Evolutionary conservation across 2,797 vertebrate genomes (phyloP).

Genomic region (Anas capensis): DNA sequence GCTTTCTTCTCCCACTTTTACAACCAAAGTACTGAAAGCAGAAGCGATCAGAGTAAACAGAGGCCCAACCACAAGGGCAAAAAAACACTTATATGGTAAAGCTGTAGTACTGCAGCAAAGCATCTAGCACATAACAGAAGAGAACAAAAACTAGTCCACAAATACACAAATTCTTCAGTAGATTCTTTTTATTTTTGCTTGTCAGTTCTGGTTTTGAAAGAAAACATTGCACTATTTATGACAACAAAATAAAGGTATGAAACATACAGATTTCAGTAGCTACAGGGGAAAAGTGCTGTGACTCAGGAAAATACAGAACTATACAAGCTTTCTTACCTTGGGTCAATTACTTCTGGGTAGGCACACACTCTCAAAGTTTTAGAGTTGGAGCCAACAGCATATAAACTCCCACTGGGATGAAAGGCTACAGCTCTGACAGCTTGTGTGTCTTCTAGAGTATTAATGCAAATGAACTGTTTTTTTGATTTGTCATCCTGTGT

Average conservation of each 20-base stretch:
- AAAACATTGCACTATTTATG: background rate
- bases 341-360: conserved; percentile 87
- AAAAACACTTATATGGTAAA: background rate
- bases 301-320: background rate
- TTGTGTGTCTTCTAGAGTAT: conserved; percentile 94
- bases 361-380: conserved; percentile 96
- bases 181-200: background rate
- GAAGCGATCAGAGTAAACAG: background rate
- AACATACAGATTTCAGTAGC: background rate
- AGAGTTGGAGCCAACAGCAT: conserved; percentile 96
- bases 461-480: conserved; percentile 89
- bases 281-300: background rate
- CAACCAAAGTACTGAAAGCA: background rate
- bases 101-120: background rate
- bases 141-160: background rate
- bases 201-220: background rate
- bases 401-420: conserved; percentile 92
- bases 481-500: conserved; percentile 86
- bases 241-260: background rate
- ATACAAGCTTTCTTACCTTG: conserved; percentile 81
- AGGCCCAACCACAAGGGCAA: background rate
- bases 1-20: background rate
- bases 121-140: background rate
- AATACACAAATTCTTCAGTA: background rate
- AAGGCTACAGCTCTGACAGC: conserved; percentile 96